Base-by-base conservation (phyloP, 2,888 invertebrate species). In the Pollenia amentaria region DNA sequence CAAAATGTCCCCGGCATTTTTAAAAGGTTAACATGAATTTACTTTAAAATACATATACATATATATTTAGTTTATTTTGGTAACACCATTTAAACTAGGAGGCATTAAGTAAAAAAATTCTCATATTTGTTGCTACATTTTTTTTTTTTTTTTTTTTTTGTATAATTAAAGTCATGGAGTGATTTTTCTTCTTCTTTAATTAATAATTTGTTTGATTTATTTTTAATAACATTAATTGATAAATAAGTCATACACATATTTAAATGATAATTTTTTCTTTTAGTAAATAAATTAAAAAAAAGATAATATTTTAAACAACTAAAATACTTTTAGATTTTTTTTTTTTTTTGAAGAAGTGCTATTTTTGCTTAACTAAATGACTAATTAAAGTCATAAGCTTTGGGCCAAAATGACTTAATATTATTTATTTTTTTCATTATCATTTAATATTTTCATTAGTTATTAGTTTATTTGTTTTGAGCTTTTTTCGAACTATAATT, bases 171-270 rank as follows among this genome's bases (percentile, higher is more conserved):
- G 79, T 85, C 87, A 87, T 83, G 87, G 69, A 85, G 83, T 83
- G 91, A 89, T 89, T 89, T 82, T 76, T 69, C 62, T 9, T 10
- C 18, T 6, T 16, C 14, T 2, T 29, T 6, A 48, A 64, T 85
- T 65, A 73, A 80, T 86, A 86, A 88, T 84, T 80, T 88, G 70
- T 88, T 84, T 88, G 83, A 81, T 89, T 91, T 90, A 91, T 90
- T 90, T 89, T 88, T 88, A 83, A 87, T 89, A 80, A 87, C 88
- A 88, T 87, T 91, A 91, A 91, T 91, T 91, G 91, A 90, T 88
- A 91, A 91, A 91, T 91, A 91, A 91, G 91, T 90, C 88, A 53
- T 79, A 69, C 55, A 75, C n/a, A 67, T 38, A 51, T 80, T 69
- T 64, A 16, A 80, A 62, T 55, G 62, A 64, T 72, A 73, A 64